phyloP scores from a whole-genome alignment of 2,888 invertebrate species.

The Calliopum simillimum region DNA sequence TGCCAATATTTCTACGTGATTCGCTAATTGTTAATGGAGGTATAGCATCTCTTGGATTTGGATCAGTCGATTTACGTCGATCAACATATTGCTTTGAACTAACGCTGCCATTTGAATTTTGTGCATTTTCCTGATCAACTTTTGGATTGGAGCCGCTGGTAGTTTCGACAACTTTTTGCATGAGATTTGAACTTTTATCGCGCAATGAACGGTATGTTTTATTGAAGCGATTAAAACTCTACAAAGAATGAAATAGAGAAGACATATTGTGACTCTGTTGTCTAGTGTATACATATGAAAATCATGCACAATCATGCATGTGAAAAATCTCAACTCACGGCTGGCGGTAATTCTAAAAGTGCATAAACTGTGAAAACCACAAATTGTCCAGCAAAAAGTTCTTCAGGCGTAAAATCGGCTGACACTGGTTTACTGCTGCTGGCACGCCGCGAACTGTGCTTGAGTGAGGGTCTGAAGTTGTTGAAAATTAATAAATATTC shows the following conservation, averaged over 20 bases:
- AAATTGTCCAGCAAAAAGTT: constrained; percentile 66
- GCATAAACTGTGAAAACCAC: constrained; percentile 67
- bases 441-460: constrained; percentile 49
- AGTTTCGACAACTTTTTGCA: constrained; percentile 59
- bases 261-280: not conserved
- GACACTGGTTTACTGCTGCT: constrained; percentile 39
- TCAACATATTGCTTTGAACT: constrained; percentile 45
- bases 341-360: constrained; percentile 64
- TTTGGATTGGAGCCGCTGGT: constrained; percentile 23
- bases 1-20: constrained; percentile 65
- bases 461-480: constrained; percentile 53
- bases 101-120: constrained; percentile 41
- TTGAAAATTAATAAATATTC: constrained; percentile 30
- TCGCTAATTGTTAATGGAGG: constrained; percentile 64
- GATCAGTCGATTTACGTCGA: constrained; percentile 40
- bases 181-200: constrained; percentile 62
- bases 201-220: constrained; percentile 65
- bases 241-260: constrained; percentile 29
- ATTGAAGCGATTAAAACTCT: constrained; percentile 65
- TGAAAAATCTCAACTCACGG: constrained; percentile 53
- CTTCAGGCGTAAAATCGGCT: constrained; percentile 57
- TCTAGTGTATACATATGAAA: not conserved
- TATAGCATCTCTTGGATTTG: constrained; percentile 53
- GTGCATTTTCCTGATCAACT: constrained; percentile 40
- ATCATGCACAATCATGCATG: not conserved